Base-by-base conservation (phyloP, 37 sponge, comb jelly and placozoan species). In the Geodia barretti region DNA sequence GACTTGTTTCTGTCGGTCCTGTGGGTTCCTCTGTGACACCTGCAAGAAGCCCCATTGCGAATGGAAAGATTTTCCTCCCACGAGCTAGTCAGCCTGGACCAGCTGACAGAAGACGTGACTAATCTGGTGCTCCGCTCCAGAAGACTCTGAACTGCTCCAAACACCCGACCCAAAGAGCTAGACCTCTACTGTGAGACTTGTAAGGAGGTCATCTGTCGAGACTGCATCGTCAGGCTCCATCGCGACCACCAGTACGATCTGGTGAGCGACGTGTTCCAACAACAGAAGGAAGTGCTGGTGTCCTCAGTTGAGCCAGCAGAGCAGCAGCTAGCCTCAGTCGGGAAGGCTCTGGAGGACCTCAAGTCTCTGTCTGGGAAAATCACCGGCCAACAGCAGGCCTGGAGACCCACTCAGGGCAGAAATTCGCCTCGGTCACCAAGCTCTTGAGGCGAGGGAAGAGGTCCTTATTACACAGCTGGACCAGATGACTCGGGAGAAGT, bases 111-210 rank as follows among this genome's bases (percentile, higher is more conserved):
- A 1, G 28, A 24, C 31, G 67, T 32, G 14, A 21, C 41, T 17
- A 37, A 71, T 31, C 34, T 71, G 35, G 7, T 71, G 20, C 72
- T 38, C 25, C 23, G 4, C n/a, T n/a, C n/a, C n/a, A n/a, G n/a
- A n/a, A n/a, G 36, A 58, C 40, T 35, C 41, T 58, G 21, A 7
- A 70, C 40, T 81, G 81, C 39, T 47, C 68, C 31, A 41, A 34
- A 41, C 83, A 83, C 68, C 28, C 25, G n/a, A 19, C 54, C 24
- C 58, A 83, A 58, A 39, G 75, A 83, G 54, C 60, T 67, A 31
- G 76, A 75, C 25, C 60, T 83, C 37, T 83, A 74, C 76, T 83
- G 84, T 67, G 84, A 83, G 75, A 83, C 83, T 0, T 83, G 83
- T 64, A 47, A 40, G 1, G 76, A 83, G 69, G 76, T 83, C 60